Base-by-base conservation (phyloP, 2,797 vertebrate genomes). In the Tragelaphus oryx region DNA sequence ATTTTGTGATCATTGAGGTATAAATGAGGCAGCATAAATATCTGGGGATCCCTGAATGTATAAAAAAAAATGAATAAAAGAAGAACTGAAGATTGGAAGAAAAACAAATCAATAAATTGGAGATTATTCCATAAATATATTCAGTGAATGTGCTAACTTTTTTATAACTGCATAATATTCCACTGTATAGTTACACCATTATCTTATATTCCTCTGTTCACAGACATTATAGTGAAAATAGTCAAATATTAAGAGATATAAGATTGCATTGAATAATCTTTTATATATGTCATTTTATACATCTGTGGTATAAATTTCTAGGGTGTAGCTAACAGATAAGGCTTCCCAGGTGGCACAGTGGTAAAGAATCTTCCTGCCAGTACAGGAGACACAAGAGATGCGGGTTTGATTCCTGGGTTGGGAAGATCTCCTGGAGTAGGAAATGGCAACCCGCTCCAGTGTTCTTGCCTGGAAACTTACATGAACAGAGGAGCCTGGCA, bases 81-180 rank as follows among this genome's bases (percentile, higher is more conserved):
- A 24, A 71, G 74, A 44, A 76, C 71, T 57, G 28, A 46, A 24
- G 5, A 13, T 33, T 74, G 16, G 55, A 54, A 46, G 24, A 1
- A 48, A 33, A 52, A 37, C 30, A 80, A 60, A 74, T 20, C 52
- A 88, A 28, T 80, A 80, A 94, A 85, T 78, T 78, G 18, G 60
- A 88, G n/a, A 92, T 65, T 86, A 75, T 85, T 44, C 28, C 50
- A 68, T 48, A 81, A 30, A 62, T 83, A 26, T 86, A 55, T 75
- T 71, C 54, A 76, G 86, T 91, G 24, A 84, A 88, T 83, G 52
- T 83, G 83, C 62, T 83, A 57, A 71, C n/a, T 50, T 87, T 95
- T 91, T 80, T 91, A 59, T 4, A 96, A 71, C 50, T 91, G 24
- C 12, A 28, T 84, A 92, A 76, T 84, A 79, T 74, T 87, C 80